Evolutionary conservation across 1,140 invertebrate genomes (phyloP).

Genomic region (Cydia strobilella): DNA sequence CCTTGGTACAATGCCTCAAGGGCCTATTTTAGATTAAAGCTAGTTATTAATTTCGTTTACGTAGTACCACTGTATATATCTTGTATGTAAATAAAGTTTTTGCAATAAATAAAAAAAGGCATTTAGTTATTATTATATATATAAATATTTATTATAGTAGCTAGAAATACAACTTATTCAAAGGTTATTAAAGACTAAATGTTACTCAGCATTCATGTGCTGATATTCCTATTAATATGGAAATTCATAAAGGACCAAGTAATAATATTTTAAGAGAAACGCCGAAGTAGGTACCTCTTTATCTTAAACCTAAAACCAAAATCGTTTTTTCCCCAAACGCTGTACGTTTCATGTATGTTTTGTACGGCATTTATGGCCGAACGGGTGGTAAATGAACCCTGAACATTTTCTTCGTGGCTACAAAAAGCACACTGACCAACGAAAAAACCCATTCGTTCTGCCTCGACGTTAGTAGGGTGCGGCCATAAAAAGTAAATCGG

Average conservation of each 20-base stretch:
- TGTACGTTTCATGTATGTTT: slow-evolving; percentile 2
- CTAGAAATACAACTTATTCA: too few species aligned
- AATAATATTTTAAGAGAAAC: background rate
- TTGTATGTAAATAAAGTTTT: too few species aligned
- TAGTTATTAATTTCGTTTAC: too few species aligned
- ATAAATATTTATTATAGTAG: too few species aligned
- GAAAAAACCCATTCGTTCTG: slow-evolving; percentile 39
- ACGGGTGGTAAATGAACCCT: slow-evolving; percentile 21
- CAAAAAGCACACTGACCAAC: slow-evolving; percentile 31
- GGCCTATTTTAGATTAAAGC: too few species aligned
- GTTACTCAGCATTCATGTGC: too few species aligned
- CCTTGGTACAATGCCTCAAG: too few species aligned
- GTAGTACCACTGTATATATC: too few species aligned
- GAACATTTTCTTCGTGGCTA: slow-evolving; percentile 19
- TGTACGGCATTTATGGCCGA: slow-evolving; percentile 10
- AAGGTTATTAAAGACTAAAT: too few species aligned
- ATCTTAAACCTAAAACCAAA: slow-evolving; percentile 3
- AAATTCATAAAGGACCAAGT: background rate
- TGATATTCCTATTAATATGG: too few species aligned
- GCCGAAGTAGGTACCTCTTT: background rate
- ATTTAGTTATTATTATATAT: too few species aligned
- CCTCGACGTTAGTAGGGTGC: slow-evolving; percentile 33
- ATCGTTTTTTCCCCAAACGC: background rate
- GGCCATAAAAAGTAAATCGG: slow-evolving; percentile 44
- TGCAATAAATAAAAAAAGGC: too few species aligned